Base-by-base conservation (phyloP, 2,797 vertebrate genomes). In the Serranus cabrilla region DNA sequence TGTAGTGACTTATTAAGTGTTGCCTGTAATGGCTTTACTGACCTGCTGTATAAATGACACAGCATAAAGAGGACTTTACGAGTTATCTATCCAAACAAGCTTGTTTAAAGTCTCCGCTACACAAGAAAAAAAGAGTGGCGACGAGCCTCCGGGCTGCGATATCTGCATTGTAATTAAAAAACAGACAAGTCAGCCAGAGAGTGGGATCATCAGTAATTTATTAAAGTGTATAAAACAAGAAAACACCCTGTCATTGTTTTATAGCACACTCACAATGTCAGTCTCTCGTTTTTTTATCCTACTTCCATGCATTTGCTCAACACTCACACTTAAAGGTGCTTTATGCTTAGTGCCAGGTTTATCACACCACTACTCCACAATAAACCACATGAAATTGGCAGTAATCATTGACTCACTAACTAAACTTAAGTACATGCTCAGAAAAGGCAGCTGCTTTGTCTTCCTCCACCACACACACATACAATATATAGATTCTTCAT, bases 151-250 rank as follows among this genome's bases (percentile, higher is more conserved):
- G 23, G 54, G 47, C 51, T 21, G 25, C n/a, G 3, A 74, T 20
- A 39, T 66, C 59, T 5, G 31, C n/a, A 18, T 45, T 51, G n/a
- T 23, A 34, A 65, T 11, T 67, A n/a, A 13, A 54, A 69, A 27
- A 74, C 66, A 45, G 66, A 74, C 54, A 62, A 16, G 17, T 58
- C 45, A 61, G 20, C 34, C 71, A 68, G n/a, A 60, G 18, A 73
- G 16, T 46, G 64, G 21, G 62, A 85, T 65, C 47, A 68, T 73
- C 62, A 50, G 57, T 58, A 5, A 57, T 91, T 88, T 91, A 93
- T 89, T 93, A 47, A 72, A 69, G 31, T 71, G 54, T 87, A 91
- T 81, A 91, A 91, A 89, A 89, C 66, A 74, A 68, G 18, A 20
- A 65, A 87, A 75, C 66, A 72, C 78, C 42, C 71, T 56, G 40